Conservation (phyloP, 2,797 vertebrate species). For the Zonotrichia albicollis region DNA sequence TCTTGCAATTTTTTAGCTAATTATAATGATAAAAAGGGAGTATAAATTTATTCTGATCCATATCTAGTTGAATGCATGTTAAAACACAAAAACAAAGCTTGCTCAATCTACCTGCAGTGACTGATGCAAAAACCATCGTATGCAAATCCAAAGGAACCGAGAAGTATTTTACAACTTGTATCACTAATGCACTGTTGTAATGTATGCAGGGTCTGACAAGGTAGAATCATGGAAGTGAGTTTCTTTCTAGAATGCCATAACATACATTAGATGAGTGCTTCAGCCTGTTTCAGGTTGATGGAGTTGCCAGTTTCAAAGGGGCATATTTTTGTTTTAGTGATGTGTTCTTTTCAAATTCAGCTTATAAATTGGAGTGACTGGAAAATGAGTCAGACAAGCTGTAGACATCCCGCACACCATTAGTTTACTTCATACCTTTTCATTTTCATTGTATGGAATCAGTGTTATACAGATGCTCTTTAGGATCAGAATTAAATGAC, state of each 20-base stretch:
- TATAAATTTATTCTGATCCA: slow-evolving; percentile 85
- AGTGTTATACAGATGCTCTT: slow-evolving; percentile 50
- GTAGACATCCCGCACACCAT: slow-evolving; percentile 27
- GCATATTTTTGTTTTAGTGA: slow-evolving; percentile 50
- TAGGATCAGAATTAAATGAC: slow-evolving; percentile 37
- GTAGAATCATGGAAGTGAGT: slow-evolving; percentile 68
- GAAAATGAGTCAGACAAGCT: slow-evolving; percentile 26
- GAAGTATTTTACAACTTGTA: slow-evolving; percentile 82
- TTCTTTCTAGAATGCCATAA: slow-evolving; percentile 68
- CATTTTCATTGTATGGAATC: slow-evolving; percentile 22
- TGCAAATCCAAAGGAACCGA: slow-evolving; percentile 90
- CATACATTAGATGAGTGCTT: slow-evolving; percentile 76
- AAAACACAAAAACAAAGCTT: slow-evolving; percentile 88
- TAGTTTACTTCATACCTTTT: slow-evolving; percentile 43
- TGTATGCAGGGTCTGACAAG: slow-evolving; percentile 77
- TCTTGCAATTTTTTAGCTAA: slow-evolving; percentile 95
- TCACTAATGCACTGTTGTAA: slow-evolving; percentile 87
- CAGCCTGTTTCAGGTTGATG: slow-evolving; percentile 67
- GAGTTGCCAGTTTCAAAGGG: slow-evolving; percentile 68
- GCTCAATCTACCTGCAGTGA: slow-evolving; percentile 93
- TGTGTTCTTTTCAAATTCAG: slow-evolving; percentile 57
- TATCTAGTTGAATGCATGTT: slow-evolving; percentile 96
- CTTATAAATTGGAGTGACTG: slow-evolving; percentile 46
- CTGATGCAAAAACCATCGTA: slow-evolving; percentile 91
- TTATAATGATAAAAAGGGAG: slow-evolving; percentile 89